Percentiles rank a stretch among this genome's conserved stretches.
Evolutionary conservation across 2,113 vertebrate genomes (phyloP).

Genomic region (Mohoua ochrocephala): DNA sequence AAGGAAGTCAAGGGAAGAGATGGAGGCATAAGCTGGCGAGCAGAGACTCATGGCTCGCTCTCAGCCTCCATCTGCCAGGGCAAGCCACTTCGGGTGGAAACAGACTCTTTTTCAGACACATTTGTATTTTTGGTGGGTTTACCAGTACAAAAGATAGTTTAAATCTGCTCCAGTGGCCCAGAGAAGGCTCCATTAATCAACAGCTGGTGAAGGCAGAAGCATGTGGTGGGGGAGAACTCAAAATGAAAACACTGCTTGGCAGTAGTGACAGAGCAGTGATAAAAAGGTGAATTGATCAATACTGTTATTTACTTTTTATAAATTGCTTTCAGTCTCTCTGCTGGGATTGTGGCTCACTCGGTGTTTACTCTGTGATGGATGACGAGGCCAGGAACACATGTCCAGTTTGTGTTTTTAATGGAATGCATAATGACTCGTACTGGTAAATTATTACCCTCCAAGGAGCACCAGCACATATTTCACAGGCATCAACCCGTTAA

Average conservation of each 20-base stretch:
- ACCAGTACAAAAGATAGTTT: not conserved
- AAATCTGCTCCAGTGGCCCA: not conserved
- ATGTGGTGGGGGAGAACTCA: not conserved
- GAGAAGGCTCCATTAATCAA: slow-evolving; percentile 35
- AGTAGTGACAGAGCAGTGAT: slow-evolving; percentile 21
- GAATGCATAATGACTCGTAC: slow-evolving; percentile 43
- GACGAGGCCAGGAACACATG: slow-evolving; percentile 40
- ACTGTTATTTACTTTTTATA: slow-evolving; percentile 64
- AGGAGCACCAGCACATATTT: slow-evolving; percentile 16
- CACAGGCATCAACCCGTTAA: not conserved
- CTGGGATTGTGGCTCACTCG: slow-evolving; percentile 2
- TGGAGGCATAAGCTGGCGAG: not conserved
- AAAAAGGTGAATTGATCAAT: slow-evolving; percentile 60
- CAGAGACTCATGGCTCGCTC: not conserved
- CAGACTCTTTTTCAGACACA: not conserved
- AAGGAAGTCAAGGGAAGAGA: not conserved
- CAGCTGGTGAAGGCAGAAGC: not conserved
- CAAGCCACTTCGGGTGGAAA: not conserved
- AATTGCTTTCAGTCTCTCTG: slow-evolving; percentile 50
- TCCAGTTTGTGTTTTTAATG: slow-evolving; percentile 32
- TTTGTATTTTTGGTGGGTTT: not conserved
- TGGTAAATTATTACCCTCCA: slow-evolving; percentile 56
- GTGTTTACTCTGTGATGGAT: slow-evolving; percentile 60
- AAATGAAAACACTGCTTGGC: not conserved
- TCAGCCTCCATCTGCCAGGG: not conserved